Conservation (phyloP, 2,888 invertebrate genomes). For the Fabriciana adippe region DNA sequence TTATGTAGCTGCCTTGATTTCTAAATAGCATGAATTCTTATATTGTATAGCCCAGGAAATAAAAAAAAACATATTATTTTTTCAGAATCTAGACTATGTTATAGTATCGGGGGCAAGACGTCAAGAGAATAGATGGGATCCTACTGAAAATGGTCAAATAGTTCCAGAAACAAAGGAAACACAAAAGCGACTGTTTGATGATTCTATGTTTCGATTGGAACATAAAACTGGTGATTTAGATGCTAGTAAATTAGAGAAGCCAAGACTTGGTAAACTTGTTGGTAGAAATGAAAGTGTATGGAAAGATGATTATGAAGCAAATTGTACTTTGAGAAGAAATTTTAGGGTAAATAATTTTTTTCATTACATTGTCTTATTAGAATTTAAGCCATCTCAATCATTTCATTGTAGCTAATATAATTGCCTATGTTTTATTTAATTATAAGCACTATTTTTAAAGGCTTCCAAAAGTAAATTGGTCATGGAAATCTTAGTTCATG, state of each 20-base stretch:
- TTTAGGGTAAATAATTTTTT: constrained; percentile 87
- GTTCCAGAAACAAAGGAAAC: constrained; percentile 96
- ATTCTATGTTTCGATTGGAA: constrained; percentile 99
- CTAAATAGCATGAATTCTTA: neutral
- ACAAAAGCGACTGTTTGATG: constrained; percentile 93
- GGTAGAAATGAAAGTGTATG: constrained; percentile 90
- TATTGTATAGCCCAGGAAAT: neutral
- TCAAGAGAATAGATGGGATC: constrained; percentile 99
- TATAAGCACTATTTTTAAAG: no score
- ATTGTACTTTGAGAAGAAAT: constrained; percentile 90
- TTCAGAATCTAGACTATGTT: constrained; percentile 96
- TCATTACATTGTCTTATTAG: no score
- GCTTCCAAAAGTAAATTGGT: no score
- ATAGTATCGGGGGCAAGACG: constrained; percentile 96
- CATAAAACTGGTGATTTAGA: constrained; percentile 92
- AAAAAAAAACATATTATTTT: constrained; percentile 48
- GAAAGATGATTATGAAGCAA: constrained; percentile 96
- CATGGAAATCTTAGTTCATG: no score
- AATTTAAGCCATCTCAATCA: no score
- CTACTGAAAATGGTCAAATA: constrained; percentile 96
- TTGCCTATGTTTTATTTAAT: no score
- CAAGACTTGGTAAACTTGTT: constrained; percentile 88
- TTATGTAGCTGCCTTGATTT: neutral
- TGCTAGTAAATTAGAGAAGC: constrained; percentile 86
- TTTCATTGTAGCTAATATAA: no score